Percentiles rank a stretch among this genome's conserved stretches.
Evolutionary conservation across 2,797 vertebrate genomes (phyloP).

Genomic region (Danio kyathit): DNA sequence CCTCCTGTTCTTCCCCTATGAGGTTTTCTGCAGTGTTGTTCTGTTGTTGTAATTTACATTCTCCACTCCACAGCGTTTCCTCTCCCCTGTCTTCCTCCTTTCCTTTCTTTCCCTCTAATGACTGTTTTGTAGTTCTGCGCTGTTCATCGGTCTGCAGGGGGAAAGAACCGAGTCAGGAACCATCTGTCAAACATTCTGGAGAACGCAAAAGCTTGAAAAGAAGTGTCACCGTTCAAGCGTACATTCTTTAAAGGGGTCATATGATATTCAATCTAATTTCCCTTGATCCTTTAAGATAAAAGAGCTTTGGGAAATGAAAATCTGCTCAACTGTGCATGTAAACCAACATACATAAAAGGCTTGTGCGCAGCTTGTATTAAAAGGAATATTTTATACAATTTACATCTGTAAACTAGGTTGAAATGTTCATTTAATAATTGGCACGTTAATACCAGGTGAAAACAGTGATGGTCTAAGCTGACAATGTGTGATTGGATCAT

Average conservation of each 20-base stretch:
- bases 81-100: slow-evolving; percentile 30
- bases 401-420: too few species aligned
- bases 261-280: neutral
- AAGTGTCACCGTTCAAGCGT: slow-evolving; percentile 29
- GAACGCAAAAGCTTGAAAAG: slow-evolving; percentile 29
- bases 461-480: too few species aligned
- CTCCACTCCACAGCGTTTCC: slow-evolving; percentile 33
- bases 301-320: neutral
- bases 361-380: too few species aligned
- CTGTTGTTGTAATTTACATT: slow-evolving; percentile 39
- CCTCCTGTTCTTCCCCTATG: neutral
- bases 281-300: neutral
- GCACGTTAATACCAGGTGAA: too few species aligned
- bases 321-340: too few species aligned
- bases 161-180: slow-evolving; percentile 37
- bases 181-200: slow-evolving; percentile 58
- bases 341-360: neutral
- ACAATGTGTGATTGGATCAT: too few species aligned
- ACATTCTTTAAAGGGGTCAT: slow-evolving; percentile 15
- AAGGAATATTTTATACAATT: too few species aligned
- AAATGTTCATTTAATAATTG: too few species aligned
- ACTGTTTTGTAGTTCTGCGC: slow-evolving; percentile 51
- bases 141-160: slow-evolving; percentile 49
- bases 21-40: slow-evolving; percentile 29
- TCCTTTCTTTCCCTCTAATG: slow-evolving; percentile 53